These are phyloP conservation scores for Philaethria dido DNA, from an alignment of 2,888 invertebrate species.

Conservation along the genomic window DNA sequence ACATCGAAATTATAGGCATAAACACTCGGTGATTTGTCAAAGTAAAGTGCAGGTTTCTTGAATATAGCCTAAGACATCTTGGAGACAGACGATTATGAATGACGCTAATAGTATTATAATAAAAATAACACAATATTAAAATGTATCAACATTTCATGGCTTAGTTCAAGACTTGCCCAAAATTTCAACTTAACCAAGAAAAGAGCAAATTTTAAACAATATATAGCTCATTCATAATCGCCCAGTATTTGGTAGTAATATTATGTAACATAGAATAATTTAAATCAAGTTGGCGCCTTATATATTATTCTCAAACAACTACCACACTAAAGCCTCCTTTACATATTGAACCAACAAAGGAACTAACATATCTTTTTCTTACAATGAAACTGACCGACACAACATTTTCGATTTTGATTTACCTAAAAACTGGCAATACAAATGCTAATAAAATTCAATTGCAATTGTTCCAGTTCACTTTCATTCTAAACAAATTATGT, in stretches of 20 bases:
- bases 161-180: background rate
- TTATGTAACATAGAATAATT: slow-evolving; percentile 24
- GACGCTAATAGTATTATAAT: background rate
- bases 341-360: background rate
- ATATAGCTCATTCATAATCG: slow-evolving; percentile 10
- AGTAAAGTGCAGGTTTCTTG: slow-evolving; percentile 17
- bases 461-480: no score
- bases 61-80: slow-evolving; percentile 6
- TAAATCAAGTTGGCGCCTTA: slow-evolving; percentile 17
- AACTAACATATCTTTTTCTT: background rate
- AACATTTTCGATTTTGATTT: no score
- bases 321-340: slow-evolving; percentile 13
- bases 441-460: no score
- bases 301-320: slow-evolving; percentile 25
- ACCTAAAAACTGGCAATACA: background rate
- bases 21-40: slow-evolving; percentile 2
- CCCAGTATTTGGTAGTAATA: slow-evolving; percentile 10
- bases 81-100: slow-evolving; percentile 5
- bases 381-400: background rate
- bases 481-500: background rate
- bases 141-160: background rate
- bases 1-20: slow-evolving; percentile 9
- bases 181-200: background rate
- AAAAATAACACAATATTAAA: background rate
- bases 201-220: background rate